Evolutionary conservation across 2,113 vertebrate genomes (phyloP), one percentile per base, ranked within the genome.

Genomic region (Hystrix brachyura): DNA sequence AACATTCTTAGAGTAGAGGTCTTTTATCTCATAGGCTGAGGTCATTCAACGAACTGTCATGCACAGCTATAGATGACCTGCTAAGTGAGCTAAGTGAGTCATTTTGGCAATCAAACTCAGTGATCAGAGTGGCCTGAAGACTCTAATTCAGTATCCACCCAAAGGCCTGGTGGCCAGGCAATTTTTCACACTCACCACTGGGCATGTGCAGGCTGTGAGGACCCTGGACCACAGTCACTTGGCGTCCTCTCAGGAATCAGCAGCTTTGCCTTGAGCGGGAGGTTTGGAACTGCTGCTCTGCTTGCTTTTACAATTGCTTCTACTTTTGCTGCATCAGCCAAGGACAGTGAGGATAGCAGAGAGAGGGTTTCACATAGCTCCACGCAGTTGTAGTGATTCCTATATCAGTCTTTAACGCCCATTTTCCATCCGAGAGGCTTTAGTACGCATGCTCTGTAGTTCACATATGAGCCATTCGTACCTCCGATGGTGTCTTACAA

Each of bases 121-220:
- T 21, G 38, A 80, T n/a, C 29, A 43, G 59, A 72, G n/a, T 17
- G 72, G 71, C 55, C 10, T 0, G 1, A 81, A 62, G n/a, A 43
- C 82, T 74, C 32, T 53, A 38, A 60, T 34, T 79, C 90, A 10
- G 25, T 4, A 17, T 10, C 64, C 27, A 95, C 57, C 19, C 0
- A 62, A 34, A 15, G 29, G 46, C 6, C 23, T 64, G 64, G 43
- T 19, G 10, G 4, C 38, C 12, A 19, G 67, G 34, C 1, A 23
- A 12, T 13, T 32, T 25, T 17, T 17, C n/a, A 67, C 8, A 3
- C 29, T 64, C 1, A 21, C 17, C 15, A 51, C 51, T 48, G 8
- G 4, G 29, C 9, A 1, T 0, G 0, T 11, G 51, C 0, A 51
- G 86, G 43, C 27, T 5, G 1, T 1, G 17, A 87, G 46, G 4